Evolutionary conservation across 2,797 vertebrate genomes (phyloP), one percentile per base, ranked within the genome.

Genomic region (Eospalax fontanierii): DNA sequence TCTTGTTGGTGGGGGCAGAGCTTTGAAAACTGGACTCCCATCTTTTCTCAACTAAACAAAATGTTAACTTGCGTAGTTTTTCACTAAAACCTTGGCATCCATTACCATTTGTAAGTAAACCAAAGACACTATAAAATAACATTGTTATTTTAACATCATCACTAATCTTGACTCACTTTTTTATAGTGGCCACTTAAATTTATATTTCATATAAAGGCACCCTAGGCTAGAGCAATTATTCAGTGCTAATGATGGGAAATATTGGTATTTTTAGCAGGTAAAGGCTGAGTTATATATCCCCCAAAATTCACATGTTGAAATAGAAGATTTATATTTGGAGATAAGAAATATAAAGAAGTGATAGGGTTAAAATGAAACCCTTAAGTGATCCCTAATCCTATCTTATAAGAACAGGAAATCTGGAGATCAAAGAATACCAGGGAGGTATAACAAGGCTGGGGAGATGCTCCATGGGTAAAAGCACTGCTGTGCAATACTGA

Each of bases 101-200:
- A 71, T 40, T 78, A 93, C 19, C n/a, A 91, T 28, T 66, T 85
- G 4, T 78, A 95, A 96, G 59, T 22, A 95, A 61, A 84, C 19
- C 38, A 93, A 91, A 95, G 50, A 80, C 18, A 61, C 2, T 6
- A 84, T 78, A 86, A 88, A 86, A 93, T 86, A 91, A 90, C 92
- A 83, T 61, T 30, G 83, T 89, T 24, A 50, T 50, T 50, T 94
- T 54, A 93, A n/a, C 16, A 83, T 40, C 78, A 76, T 59, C 40
- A 66, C 65, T 86, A 40, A 79, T 83, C 43, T 90, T 59, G 7
- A 40, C 33, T 84, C 30, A 71, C 4, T 70, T 78, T 79, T 88
- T 57, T 63, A 71, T 43, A 82, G 19, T 40, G 33, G 28, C 16
- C 19, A 35, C 21, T 28, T 30, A 24, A 80, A 75, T 90, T 85